phyloP scores from a whole-genome alignment of 1,140 invertebrate genomes.

The Drosophila nasuta region DNA sequence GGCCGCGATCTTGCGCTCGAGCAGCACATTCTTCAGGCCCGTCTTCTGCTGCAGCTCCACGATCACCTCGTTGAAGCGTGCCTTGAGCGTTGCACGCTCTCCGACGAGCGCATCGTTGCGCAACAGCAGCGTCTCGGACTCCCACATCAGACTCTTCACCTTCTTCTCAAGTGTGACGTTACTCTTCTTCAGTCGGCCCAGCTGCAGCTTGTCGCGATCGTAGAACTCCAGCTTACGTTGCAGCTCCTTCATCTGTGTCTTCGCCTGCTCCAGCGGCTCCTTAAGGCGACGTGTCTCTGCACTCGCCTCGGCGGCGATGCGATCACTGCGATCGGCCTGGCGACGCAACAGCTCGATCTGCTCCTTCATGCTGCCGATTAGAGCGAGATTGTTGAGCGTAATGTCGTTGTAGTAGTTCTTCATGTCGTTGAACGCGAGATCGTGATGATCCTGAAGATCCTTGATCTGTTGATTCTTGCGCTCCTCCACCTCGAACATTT shows the following conservation, averaged over 20 bases:
- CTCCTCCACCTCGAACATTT: conserved; percentile 94
- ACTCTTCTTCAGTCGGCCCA: conserved; percentile 86
- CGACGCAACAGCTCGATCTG: conserved; percentile 94
- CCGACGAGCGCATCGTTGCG: conserved; percentile 90
- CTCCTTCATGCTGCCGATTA: conserved; percentile 93
- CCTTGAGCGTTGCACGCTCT: conserved; percentile 92
- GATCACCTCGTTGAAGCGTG: conserved; percentile 92
- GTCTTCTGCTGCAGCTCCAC: conserved; percentile 94
- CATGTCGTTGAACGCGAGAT: conserved; percentile 93
- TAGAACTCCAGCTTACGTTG: conserved; percentile 91
- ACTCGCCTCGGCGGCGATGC: conserved; percentile 86
- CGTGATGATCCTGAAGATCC: conserved; percentile 92
- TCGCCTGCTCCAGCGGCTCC: conserved; percentile 89
- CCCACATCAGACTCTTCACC: conserved; percentile 90
- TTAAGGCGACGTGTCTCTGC: conserved; percentile 90
- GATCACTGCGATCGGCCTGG: conserved; percentile 91
- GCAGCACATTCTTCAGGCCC: conserved; percentile 89
- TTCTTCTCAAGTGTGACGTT: conserved; percentile 87
- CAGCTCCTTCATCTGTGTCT: conserved; percentile 89
- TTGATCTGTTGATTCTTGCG: conserved; percentile 94
- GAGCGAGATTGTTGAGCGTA: conserved; percentile 94
- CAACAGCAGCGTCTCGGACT: conserved; percentile 90
- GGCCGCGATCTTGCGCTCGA: conserved; percentile 91
- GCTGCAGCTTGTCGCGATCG: conserved; percentile 89
- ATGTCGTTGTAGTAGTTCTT: conserved; percentile 98